A percentile compares a stretch with the other conserved stretches of the same genome.
phyloP scores from a whole-genome alignment of 1,140 invertebrate genomes.

The Heliothis virescens region DNA sequence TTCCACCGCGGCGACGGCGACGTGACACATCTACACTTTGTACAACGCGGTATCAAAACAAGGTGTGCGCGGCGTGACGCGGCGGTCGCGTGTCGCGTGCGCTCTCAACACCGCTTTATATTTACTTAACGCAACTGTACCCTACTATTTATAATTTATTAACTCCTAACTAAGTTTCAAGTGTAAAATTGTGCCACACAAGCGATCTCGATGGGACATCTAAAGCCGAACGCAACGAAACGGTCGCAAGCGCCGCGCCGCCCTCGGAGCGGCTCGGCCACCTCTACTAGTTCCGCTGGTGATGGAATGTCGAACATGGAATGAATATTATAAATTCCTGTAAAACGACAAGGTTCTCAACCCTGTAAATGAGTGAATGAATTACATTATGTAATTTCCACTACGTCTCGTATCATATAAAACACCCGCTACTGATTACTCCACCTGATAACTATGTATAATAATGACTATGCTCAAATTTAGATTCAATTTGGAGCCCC shows the following conservation, averaged over 20 bases:
- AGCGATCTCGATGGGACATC: conserved; percentile 68
- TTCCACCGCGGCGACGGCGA: not conserved
- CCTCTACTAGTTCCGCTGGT: conserved; percentile 45
- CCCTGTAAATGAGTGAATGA: conserved; percentile 62
- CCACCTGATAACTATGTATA: conserved; percentile 64
- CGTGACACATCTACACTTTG: conserved; percentile 73
- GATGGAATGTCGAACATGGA: conserved; percentile 57
- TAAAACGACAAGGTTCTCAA: conserved; percentile 65
- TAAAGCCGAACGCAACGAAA: conserved; percentile 67
- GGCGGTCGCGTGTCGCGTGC: conserved; percentile 28
- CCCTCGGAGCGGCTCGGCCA: conserved; percentile 11
- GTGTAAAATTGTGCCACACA: conserved; percentile 81
- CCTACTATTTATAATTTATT: conserved; percentile 80
- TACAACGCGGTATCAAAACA: conserved; percentile 70
- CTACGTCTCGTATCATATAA: conserved; percentile 77
- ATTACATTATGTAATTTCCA: conserved; percentile 59
- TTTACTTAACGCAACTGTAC: conserved; percentile 64
- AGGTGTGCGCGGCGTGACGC: conserved; percentile 30
- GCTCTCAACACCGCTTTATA: conserved; percentile 57
- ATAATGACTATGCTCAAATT: conserved; percentile 70
- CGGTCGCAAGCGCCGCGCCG: conserved; percentile 47
- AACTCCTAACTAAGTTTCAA: conserved; percentile 77
- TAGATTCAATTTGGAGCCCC: conserved; percentile 71
- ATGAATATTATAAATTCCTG: conserved; percentile 62
- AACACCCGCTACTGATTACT: conserved; percentile 73